Conservation (phyloP, 2,797 vertebrate species). For the Dermochelys coriacea region DNA sequence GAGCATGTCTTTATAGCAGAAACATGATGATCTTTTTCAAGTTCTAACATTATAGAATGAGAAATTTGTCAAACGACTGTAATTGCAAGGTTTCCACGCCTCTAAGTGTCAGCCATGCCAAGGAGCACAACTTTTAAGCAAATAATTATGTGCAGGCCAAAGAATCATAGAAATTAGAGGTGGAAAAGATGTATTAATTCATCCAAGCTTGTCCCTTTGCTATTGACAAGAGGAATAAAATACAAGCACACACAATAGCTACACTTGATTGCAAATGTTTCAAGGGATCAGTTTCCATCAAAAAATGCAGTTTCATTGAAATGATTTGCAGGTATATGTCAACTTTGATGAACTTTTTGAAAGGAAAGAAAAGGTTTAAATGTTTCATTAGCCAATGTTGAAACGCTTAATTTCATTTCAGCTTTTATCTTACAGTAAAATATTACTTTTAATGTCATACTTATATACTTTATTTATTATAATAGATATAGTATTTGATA, state of each 20-base stretch:
- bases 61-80: accelerated
- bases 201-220: accelerated
- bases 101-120: neutral
- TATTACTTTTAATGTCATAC: constrained; percentile 59
- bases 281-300: neutral
- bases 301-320: neutral
- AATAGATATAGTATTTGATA: constrained; percentile 50
- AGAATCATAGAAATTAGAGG: neutral
- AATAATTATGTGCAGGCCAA: neutral
- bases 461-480: constrained; percentile 40
- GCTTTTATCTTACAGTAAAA: neutral
- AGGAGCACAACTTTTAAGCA: neutral
- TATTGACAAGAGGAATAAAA: neutral
- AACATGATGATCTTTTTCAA: neutral
- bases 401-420: neutral
- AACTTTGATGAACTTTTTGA: neutral
- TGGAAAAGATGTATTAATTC: neutral
- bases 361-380: neutral
- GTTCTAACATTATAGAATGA: accelerated
- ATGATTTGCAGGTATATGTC: neutral
- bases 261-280: neutral
- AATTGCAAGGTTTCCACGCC: accelerated
- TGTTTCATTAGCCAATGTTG: constrained; percentile 23
- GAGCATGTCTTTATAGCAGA: neutral
- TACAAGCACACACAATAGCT: neutral